Evolutionary conservation across 2,888 invertebrate genomes (phyloP).

Genomic region (Urechis unicinctus): DNA sequence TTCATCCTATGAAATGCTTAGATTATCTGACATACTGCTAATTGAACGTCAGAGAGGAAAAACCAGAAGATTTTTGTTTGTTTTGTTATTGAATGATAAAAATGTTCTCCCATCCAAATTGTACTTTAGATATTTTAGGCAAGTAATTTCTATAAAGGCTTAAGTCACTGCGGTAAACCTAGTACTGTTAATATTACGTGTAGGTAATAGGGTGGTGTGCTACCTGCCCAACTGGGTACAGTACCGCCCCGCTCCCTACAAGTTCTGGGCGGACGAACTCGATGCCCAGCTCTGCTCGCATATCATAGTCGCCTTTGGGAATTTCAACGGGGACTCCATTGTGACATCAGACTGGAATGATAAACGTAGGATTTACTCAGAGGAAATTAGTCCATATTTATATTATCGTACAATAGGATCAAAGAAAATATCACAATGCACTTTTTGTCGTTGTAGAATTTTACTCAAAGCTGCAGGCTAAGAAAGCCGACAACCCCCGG

Average conservation of each 20-base stretch:
- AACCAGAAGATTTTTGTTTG: no score
- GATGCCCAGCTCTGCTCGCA: neutral
- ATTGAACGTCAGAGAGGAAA: no score
- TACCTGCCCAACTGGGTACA: neutral
- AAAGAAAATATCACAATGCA: neutral
- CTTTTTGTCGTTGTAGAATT: neutral
- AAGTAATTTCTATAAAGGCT: no score
- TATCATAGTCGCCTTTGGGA: neutral
- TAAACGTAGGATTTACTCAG: no score
- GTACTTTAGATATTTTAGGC: no score
- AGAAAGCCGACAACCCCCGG: conserved; percentile 53
- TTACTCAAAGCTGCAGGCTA: neutral
- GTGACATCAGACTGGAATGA: neutral
- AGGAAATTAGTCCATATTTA: no score
- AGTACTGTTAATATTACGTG: no score
- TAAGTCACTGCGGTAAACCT: no score
- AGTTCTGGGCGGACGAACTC: neutral
- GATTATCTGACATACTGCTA: no score
- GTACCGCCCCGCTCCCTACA: neutral
- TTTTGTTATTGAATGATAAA: no score
- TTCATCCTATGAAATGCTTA: no score
- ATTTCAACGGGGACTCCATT: neutral
- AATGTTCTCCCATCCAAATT: no score
- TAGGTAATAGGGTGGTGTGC: neutral
- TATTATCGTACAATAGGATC: neutral